Conservation (phyloP, 2,113 vertebrate species). For the Engraulis encrasicolus region DNA sequence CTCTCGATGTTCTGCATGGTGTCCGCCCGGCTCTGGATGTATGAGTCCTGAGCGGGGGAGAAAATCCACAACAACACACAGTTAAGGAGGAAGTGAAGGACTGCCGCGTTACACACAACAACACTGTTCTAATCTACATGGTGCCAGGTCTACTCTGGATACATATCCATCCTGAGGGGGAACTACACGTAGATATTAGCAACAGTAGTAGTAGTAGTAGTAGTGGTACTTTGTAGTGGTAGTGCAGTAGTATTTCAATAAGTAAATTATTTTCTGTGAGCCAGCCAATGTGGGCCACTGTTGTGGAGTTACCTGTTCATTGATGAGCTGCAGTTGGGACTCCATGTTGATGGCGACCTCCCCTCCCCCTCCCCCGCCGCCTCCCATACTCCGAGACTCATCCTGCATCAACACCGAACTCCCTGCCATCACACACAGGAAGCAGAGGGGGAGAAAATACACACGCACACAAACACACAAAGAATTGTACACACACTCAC, state of each 20-base stretch:
- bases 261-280: no score
- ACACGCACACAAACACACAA: constrained; percentile 49
- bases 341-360: constrained; percentile 90
- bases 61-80: constrained; percentile 28
- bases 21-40: constrained; percentile 90
- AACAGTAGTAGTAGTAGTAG: no score
- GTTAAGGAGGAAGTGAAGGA: no score
- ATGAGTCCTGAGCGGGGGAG: constrained; percentile 83
- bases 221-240: no score
- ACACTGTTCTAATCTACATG: no score
- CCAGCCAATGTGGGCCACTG: no score
- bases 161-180: no score
- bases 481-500: constrained; percentile 37
- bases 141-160: no score
- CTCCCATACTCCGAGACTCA: constrained; percentile 79
- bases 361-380: no score
- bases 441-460: constrained; percentile 48
- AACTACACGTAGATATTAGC: no score
- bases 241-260: no score
- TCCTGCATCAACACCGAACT: constrained; percentile 87
- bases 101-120: background rate
- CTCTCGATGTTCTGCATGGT: constrained; percentile 95
- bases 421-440: constrained; percentile 64
- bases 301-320: constrained; percentile 86
- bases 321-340: constrained; percentile 87